Base-by-base conservation (phyloP, 1,140 invertebrate genomes). In the Diplogasteroides magnus region DNA sequence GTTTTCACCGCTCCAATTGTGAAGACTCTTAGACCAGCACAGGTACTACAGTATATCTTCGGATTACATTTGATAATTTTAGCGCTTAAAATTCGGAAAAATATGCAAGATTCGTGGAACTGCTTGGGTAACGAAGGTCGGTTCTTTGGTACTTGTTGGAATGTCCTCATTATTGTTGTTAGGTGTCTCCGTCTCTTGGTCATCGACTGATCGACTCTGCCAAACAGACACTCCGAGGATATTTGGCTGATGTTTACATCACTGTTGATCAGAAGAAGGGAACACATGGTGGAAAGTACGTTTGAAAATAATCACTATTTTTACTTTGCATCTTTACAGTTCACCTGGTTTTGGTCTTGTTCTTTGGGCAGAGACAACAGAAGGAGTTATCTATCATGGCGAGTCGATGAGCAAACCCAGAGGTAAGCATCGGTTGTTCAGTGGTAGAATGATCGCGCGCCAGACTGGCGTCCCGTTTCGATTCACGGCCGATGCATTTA, bases 221-320 rank as follows among this genome's bases (percentile, higher is more conserved):
- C 2, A 96, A 98, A 86, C 90, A 91, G 64, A 87, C 91, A 6
- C 88, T 98, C 77, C 86, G 94, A 1, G 90, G 94, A 60, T 97
- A 92, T 83, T 80, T 98, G 31, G 91, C 94, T 13, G 95, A 99
- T 86, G 89, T 98, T 66, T 98, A 94, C 80, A 92, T 98, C 73
- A 90, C 91, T 78, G 91, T 91, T 23, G 95, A 98, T 86, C 91
- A 93, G 83, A 88, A 89, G 78, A 90, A 90, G 83, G 92, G 94
- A 28, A 87, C 88, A 67, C 87, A 89, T 72, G 89, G 91, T 60
- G 94, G 94, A 71, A 91, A 91, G 87, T 93, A 89, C 80, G 1
- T 27, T 14, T 6, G 62, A 67, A 1, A 65, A 23, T 1, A 73
- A 63, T 27, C 25, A 29, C 76, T 66, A 58, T 0, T 37, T 62